Evolutionary conservation across 2,888 invertebrate species (phyloP).

Genomic region (Callimorpha dominula): DNA sequence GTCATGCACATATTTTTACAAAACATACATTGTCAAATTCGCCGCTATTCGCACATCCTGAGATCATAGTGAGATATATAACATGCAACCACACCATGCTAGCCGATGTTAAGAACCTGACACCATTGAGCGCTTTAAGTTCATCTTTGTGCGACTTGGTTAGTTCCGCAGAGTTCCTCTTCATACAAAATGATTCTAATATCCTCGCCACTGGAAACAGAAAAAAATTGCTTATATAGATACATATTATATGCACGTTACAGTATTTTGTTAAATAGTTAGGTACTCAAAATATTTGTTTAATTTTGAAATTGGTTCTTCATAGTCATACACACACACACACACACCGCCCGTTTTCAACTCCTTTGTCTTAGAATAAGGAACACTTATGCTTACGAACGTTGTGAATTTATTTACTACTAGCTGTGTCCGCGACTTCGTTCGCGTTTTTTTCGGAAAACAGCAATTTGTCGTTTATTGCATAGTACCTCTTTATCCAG

Average conservation of each 20-base stretch:
- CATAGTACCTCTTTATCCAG: too few relatives aligned
- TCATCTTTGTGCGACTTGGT: neutral
- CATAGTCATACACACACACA: too few relatives aligned
- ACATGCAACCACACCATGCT: neutral
- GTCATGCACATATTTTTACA: neutral
- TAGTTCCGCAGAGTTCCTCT: neutral
- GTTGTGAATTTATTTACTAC: too few relatives aligned
- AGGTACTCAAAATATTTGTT: too few relatives aligned
- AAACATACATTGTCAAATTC: neutral
- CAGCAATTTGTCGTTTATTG: too few relatives aligned
- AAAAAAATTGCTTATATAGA: neutral
- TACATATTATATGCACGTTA: neutral
- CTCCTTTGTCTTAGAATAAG: too few relatives aligned
- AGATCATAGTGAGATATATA: neutral
- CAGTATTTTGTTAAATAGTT: too few relatives aligned
- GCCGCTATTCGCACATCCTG: neutral
- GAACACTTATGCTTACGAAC: too few relatives aligned
- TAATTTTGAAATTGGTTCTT: too few relatives aligned
- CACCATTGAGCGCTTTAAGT: neutral
- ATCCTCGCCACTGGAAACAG: neutral
- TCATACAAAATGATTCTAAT: slow-evolving; percentile 2
- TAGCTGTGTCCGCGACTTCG: too few relatives aligned
- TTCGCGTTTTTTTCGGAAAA: too few relatives aligned
- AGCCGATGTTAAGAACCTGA: neutral
- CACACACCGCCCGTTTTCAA: too few relatives aligned